Conservation (phyloP, 2,888 invertebrate genomes). For the Anthoptus insignis region DNA sequence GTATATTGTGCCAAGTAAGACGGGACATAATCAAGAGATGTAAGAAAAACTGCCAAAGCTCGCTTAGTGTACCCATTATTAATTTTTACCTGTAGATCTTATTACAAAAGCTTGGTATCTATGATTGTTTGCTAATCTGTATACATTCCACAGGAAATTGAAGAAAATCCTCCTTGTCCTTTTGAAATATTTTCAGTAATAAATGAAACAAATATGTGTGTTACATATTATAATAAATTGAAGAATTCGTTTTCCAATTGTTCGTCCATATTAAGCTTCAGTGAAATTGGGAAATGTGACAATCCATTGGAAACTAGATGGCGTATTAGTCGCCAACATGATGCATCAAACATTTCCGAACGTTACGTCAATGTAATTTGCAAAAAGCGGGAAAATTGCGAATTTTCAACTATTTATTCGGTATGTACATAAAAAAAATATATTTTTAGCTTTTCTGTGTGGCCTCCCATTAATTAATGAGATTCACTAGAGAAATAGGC, state of each 20-base stretch:
- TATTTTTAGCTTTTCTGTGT: too few relatives aligned
- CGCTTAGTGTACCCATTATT: too few relatives aligned
- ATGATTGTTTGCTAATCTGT: too few relatives aligned
- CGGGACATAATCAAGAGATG: too few relatives aligned
- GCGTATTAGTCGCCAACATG: constrained; percentile 55
- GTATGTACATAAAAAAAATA: too few relatives aligned
- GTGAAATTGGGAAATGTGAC: constrained; percentile 59
- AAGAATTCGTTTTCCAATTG: constrained; percentile 35
- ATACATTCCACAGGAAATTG: constrained; percentile 60
- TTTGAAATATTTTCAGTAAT: constrained; percentile 64
- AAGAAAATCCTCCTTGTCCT: constrained; percentile 63
- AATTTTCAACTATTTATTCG: constrained; percentile 28
- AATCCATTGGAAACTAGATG: constrained; percentile 67
- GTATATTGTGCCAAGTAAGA: too few relatives aligned
- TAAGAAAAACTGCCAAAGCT: too few relatives aligned
- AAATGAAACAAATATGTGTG: constrained; percentile 56
- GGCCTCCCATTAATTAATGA: too few relatives aligned
- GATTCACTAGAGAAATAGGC: too few relatives aligned
- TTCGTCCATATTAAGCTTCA: constrained; percentile 46
- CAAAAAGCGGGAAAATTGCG: neutral
- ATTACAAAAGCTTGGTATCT: too few relatives aligned
- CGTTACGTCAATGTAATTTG: neutral
- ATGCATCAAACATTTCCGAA: constrained; percentile 1
- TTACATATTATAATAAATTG: constrained; percentile 51
- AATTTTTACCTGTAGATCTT: too few relatives aligned